Conservation (phyloP, 2,888 invertebrate species). For the Perizoma flavofasciatum region DNA sequence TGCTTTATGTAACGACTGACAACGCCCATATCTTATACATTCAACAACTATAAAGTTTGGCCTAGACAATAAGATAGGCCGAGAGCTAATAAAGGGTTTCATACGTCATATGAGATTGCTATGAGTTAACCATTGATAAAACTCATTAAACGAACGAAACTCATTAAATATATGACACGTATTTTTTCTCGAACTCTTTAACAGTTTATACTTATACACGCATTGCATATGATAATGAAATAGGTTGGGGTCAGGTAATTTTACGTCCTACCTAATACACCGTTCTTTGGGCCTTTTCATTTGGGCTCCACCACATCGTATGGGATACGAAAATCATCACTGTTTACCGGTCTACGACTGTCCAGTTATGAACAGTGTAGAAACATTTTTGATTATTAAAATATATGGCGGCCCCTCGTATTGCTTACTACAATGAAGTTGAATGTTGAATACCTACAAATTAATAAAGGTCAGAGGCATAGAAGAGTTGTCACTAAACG, state of each 20-base stretch:
- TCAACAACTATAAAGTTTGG: constrained; percentile 58
- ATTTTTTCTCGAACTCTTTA: too few species aligned
- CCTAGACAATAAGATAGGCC: constrained; percentile 45
- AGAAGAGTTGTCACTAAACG: constrained; percentile 15
- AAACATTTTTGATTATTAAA: constrained; percentile 55
- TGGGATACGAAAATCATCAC: not conserved
- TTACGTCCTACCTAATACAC: too few species aligned
- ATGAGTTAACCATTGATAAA: too few species aligned
- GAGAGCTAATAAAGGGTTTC: constrained; percentile 2
- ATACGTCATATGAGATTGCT: constrained; percentile 1
- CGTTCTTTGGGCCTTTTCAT: too few species aligned
- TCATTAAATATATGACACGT: too few species aligned
- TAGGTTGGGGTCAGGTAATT: too few species aligned
- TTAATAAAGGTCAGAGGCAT: constrained; percentile 20
- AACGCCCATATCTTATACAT: constrained; percentile 62
- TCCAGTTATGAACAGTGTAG: constrained; percentile 48
- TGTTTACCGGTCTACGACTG: constrained; percentile 43
- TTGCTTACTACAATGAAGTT: constrained; percentile 17
- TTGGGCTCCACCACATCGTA: not conserved
- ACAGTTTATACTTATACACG: too few species aligned
- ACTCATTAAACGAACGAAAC: too few species aligned
- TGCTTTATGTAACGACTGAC: constrained; percentile 50
- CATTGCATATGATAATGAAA: too few species aligned
- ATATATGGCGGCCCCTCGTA: constrained; percentile 34
- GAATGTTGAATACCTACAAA: constrained; percentile 16